phyloP scores from a whole-genome alignment of 2,888 invertebrate species.

The Ochropacha duplaris region DNA sequence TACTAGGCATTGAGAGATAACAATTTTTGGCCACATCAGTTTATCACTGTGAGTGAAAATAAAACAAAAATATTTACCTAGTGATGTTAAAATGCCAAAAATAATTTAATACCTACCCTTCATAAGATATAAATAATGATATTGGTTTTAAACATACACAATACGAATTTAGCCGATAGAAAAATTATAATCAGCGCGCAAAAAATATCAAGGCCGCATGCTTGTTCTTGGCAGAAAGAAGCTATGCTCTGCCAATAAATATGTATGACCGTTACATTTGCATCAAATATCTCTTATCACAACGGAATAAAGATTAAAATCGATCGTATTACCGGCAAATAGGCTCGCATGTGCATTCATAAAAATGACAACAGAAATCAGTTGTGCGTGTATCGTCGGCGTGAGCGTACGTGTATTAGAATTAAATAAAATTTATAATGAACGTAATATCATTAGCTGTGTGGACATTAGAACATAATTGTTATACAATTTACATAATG shows the following conservation, averaged over 20 bases:
- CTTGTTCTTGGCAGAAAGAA: constrained; percentile 2
- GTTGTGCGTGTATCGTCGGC: not conserved
- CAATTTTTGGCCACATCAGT: too few species aligned
- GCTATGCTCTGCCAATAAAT: constrained; percentile 4
- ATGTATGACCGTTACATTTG: not conserved
- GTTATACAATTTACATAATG: constrained; percentile 67
- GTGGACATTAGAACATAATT: constrained; percentile 72
- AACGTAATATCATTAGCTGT: constrained; percentile 67
- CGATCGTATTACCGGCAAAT: not conserved
- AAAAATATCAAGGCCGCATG: constrained; percentile 5
- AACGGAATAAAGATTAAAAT: constrained; percentile 15
- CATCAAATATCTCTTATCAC: not conserved
- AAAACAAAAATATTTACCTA: too few species aligned
- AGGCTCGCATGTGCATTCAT: not conserved
- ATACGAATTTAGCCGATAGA: too few species aligned
- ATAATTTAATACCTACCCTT: too few species aligned
- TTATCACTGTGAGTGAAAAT: too few species aligned
- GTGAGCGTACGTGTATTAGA: not conserved
- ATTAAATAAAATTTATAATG: constrained; percentile 42
- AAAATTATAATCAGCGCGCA: not conserved
- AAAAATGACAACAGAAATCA: not conserved
- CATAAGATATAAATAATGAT: too few species aligned
- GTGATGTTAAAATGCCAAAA: too few species aligned
- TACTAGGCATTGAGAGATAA: too few species aligned
- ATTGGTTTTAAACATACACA: too few species aligned